Evolutionary conservation across 2,113 vertebrate genomes (phyloP).

Genomic region (Petrocephalus zakoni): DNA sequence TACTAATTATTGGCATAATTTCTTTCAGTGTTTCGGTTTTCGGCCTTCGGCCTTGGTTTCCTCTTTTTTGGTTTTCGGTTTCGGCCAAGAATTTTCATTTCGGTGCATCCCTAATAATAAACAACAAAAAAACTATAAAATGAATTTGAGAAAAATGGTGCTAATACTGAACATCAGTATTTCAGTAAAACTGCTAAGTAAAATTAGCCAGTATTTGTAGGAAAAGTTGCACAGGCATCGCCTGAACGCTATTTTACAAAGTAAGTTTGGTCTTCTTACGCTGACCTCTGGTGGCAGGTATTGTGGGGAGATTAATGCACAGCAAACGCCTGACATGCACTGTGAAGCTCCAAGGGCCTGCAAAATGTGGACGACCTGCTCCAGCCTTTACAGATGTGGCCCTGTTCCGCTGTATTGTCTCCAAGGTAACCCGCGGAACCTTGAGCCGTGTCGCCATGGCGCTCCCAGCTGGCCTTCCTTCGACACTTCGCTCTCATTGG

Average conservation of each 20-base stretch:
- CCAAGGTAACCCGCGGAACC: conserved; percentile 50
- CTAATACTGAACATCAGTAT: neutral
- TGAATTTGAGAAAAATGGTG: neutral
- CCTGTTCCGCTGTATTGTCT: conserved; percentile 35
- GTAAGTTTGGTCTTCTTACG: neutral
- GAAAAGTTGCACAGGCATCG: neutral
- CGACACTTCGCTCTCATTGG: conserved; percentile 52
- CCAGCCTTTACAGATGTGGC: conserved; percentile 4
- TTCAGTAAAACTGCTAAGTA: neutral
- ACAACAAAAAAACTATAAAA: neutral
- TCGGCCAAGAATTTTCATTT: too few relatives aligned
- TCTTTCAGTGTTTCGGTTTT: too few relatives aligned
- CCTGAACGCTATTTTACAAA: neutral
- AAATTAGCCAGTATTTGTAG: neutral
- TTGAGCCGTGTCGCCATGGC: conserved; percentile 44
- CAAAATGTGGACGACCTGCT: neutral
- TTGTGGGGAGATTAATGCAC: neutral
- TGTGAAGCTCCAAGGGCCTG: neutral
- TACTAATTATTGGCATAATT: too few relatives aligned
- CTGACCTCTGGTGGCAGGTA: neutral
- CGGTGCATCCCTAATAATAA: too few relatives aligned
- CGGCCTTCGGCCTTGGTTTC: too few relatives aligned
- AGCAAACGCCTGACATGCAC: neutral
- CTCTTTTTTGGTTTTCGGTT: too few relatives aligned
- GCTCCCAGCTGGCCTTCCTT: conserved; percentile 60